Evolutionary conservation across 1,140 invertebrate species (phyloP), one percentile per base, ranked within the genome.

Genomic region (Probaryconus sp.): DNA sequence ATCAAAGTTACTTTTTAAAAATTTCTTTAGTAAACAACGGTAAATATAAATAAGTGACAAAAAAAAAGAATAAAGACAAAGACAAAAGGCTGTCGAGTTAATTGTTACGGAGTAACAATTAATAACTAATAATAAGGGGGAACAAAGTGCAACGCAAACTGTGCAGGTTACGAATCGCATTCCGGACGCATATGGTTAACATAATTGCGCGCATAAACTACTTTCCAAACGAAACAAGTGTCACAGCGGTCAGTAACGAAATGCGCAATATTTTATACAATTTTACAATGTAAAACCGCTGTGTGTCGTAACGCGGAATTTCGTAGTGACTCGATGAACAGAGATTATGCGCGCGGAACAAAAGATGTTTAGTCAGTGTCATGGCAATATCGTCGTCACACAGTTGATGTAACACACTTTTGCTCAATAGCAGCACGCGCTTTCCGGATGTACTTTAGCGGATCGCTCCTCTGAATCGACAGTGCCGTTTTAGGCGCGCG

Each of bases 401-500:
- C 0, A n/a, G 50, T 65, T 70, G 65, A 70, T 65, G 65, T 65
- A 67, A 76, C 65, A 60, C 45, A 61, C 24, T 72, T 72, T 73
- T 65, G 61, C 55, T 58, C 69, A 72, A 72, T 65, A 58, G 69
- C n/a, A n/a, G n/a, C 28, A 65, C 37, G 45, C 30, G 20, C 47
- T 76, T 67, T 71, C 73, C 73, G 73, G 65, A 76, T 76, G 61
- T 56, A 48, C 65, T 55, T 68, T 48, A 26, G 51, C 61, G 61
- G 63, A 67, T 65, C 69, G 58, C 42, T 76, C 71, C 56, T 47
- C 31, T 58, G 68, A 76, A 71, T 68, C 61, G 33, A 30, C 63
- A 64, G 38, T 51, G 21, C 73, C 72, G 65, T 76, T 76, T 76
- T 76, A 71, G 73, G 67, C 63, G 63, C 58, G 40, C 56, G 61